These are phyloP conservation scores for Melinopterus prodromus DNA, from an alignment of 2,888 invertebrate species.

Conservation along the genomic window DNA sequence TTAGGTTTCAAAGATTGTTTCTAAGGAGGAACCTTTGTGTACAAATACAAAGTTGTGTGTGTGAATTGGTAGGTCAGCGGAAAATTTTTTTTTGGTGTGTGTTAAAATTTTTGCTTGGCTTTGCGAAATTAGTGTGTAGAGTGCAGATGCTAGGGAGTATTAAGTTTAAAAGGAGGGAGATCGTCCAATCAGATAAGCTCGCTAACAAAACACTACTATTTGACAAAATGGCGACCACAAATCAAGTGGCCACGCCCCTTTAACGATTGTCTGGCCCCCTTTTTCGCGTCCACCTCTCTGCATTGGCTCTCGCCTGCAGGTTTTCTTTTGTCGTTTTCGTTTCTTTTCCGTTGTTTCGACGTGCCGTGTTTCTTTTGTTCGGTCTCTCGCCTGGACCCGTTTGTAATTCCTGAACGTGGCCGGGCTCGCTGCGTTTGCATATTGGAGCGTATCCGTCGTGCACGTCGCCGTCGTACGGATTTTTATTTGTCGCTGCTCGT, in stretches of 20 bases:
- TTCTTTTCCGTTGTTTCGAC: slow-evolving; percentile 52
- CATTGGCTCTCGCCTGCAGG: slow-evolving; percentile 59
- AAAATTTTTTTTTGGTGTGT: not conserved
- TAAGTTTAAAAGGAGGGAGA: slow-evolving; percentile 56
- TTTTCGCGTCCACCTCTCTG: slow-evolving; percentile 59
- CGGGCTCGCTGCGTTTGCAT: not conserved
- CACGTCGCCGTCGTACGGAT: not conserved
- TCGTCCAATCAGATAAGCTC: slow-evolving; percentile 62
- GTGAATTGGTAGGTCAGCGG: not conserved
- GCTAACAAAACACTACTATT: slow-evolving; percentile 64
- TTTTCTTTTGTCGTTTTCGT: slow-evolving; percentile 39
- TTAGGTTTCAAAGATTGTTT: no score
- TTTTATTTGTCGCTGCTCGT: not conserved
- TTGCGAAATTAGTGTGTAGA: not conserved
- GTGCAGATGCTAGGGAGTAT: not conserved
- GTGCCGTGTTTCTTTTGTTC: slow-evolving; percentile 12
- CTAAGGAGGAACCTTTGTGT: no score
- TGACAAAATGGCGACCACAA: slow-evolving; percentile 65
- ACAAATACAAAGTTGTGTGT: not conserved
- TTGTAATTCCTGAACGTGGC: not conserved
- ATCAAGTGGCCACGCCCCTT: slow-evolving; percentile 60
- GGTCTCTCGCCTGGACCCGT: not conserved
- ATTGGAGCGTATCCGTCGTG: not conserved
- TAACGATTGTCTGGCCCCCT: slow-evolving; percentile 61
- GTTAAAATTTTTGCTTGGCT: not conserved